These are phyloP conservation scores for Pelagia noctiluca DNA, from an alignment of 30 jellyfish, hydroid and myxozoan species.

Conservation along the genomic window DNA sequence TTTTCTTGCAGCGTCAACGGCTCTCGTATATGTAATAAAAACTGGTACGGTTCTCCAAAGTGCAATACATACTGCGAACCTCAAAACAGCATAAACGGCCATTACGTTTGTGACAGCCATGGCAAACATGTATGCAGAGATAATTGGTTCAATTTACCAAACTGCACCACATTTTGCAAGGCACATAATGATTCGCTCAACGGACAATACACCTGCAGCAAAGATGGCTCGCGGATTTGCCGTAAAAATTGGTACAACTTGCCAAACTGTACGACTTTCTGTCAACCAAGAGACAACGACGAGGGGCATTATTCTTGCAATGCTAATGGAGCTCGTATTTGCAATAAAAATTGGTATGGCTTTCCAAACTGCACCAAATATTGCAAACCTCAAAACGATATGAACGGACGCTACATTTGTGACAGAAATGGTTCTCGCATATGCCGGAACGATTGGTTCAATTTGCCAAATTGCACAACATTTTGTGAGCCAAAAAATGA, in stretches of 20 bases:
- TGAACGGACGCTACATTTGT: conserved; percentile 50
- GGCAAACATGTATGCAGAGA: conserved; percentile 23
- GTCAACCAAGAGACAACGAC: conserved; percentile 40
- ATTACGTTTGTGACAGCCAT: conserved; percentile 30
- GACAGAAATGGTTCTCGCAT: conserved; percentile 7
- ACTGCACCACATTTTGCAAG: conserved; percentile 52
- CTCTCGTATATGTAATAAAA: conserved; percentile 8
- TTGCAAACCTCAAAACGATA: conserved; percentile 37
- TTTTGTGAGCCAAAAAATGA: conserved; percentile 42
- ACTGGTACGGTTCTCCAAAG: conserved; percentile 38
- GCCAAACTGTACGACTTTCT: conserved; percentile 49
- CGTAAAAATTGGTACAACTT: conserved; percentile 40
- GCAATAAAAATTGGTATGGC: conserved; percentile 29
- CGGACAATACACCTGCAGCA: conserved; percentile 58
- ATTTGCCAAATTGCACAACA: conserved; percentile 11
- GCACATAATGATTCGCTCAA: conserved; percentile 1
- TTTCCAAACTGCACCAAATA: conserved; percentile 39
- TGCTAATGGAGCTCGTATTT: conserved; percentile 22
- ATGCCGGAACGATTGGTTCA: conserved; percentile 43
- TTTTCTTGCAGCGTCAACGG: conserved; percentile 45
- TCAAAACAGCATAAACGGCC: conserved; percentile 15
- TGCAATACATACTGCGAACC: conserved; percentile 53
- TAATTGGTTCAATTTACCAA: conserved; percentile 40
- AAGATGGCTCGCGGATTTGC: conserved; percentile 30
- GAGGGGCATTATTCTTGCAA: conserved; percentile 56